Conservation (phyloP, 2,113 vertebrate species). For the Seriola rivoliana region DNA sequence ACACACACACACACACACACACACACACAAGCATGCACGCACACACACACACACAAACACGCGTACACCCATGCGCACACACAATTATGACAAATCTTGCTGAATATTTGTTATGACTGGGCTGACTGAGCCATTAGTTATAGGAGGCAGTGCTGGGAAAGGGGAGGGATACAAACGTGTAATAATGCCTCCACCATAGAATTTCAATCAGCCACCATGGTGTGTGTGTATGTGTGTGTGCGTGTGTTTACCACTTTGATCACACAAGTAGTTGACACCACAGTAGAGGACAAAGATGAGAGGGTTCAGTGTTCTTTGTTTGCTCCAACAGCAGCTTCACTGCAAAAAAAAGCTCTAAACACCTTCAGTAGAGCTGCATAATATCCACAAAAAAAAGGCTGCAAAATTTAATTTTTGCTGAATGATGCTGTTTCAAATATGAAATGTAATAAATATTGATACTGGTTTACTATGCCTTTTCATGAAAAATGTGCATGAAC, state of each 20-base stretch:
- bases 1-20: constrained; percentile 37
- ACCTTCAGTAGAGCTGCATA: constrained; percentile 11
- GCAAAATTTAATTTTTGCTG: constrained; percentile 20
- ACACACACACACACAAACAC: constrained; percentile 31
- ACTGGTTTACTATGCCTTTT: constrained; percentile 41
- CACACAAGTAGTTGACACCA: constrained; percentile 65
- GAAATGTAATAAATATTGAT: constrained; percentile 40
- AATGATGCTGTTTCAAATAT: constrained; percentile 37
- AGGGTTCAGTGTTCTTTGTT: constrained; percentile 50
- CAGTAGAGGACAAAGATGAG: constrained; percentile 64
- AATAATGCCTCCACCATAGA: constrained; percentile 79
- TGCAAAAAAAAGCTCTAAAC: neutral
- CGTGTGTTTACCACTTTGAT: constrained; percentile 46
- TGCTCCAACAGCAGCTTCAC: constrained; percentile 17
- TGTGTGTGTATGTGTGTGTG: constrained; percentile 39
- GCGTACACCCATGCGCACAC: constrained; percentile 28
- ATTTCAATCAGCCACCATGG: constrained; percentile 82
- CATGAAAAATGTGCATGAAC: constrained; percentile 49
- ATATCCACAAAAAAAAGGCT: constrained; percentile 7
- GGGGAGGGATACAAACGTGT: constrained; percentile 81
- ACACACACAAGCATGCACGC: constrained; percentile 1
- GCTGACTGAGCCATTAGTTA: constrained; percentile 86
- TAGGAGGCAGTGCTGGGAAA: constrained; percentile 80
- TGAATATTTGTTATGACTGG: constrained; percentile 86
- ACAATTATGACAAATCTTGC: constrained; percentile 84